Conservation (phyloP, 2,113 vertebrate genomes). For the Ptychochromis oligacanthus region DNA sequence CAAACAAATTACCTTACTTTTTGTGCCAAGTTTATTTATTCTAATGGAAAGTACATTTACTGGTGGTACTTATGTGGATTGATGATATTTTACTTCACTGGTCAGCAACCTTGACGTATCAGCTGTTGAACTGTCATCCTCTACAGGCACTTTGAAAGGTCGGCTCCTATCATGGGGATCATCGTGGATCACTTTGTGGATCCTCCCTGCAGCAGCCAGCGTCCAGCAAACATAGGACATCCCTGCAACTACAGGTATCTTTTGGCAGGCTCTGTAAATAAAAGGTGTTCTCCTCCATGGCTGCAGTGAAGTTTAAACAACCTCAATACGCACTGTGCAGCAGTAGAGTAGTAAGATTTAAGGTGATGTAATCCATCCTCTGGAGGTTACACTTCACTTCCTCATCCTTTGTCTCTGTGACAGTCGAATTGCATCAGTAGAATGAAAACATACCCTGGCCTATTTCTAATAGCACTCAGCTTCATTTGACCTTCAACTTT, state of each 20-base stretch:
- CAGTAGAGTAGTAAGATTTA: neutral
- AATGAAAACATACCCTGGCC: accelerated
- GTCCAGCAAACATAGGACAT: constrained; percentile 84
- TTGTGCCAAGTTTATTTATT: no score
- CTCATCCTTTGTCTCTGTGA: neutral
- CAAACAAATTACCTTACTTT: no score
- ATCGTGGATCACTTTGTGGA: constrained; percentile 99
- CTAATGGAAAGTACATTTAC: accelerated
- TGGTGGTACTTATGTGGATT: no score
- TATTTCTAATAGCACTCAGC: neutral
- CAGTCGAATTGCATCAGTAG: neutral
- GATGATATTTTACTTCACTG: neutral
- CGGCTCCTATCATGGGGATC: constrained; percentile 97
- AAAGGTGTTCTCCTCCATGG: neutral
- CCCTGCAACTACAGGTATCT: constrained; percentile 97
- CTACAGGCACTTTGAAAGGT: constrained; percentile 95
- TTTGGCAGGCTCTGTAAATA: neutral
- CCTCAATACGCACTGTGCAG: neutral
- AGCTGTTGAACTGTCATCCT: neutral
- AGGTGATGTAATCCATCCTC: neutral
- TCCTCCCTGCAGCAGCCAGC: constrained; percentile 84
- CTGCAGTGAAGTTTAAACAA: neutral
- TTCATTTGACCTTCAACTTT: neutral
- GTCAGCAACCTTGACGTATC: neutral
- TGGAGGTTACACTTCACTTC: neutral